Conservation (phyloP, 2,888 invertebrate genomes). For the Erebia palarica region DNA sequence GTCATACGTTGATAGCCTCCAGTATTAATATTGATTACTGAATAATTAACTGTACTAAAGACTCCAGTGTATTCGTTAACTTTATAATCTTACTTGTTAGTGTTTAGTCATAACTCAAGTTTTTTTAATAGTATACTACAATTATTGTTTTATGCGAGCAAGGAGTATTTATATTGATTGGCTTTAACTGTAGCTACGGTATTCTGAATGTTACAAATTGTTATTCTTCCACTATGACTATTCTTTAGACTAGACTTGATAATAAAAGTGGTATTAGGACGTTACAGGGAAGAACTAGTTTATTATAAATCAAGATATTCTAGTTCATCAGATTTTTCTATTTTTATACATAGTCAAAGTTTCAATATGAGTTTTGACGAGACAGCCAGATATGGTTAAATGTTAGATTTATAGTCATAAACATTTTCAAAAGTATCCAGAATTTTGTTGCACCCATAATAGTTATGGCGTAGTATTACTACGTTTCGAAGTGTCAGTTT, state of each 20-base stretch:
- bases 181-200: no score
- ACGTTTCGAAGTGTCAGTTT: constrained; percentile 38
- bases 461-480: constrained; percentile 13
- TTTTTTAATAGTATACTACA: neutral
- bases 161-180: no score
- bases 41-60: constrained; percentile 17
- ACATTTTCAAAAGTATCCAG: constrained; percentile 10
- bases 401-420: constrained; percentile 7
- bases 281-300: no score
- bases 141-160: neutral
- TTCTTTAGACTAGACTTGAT: no score
- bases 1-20: constrained; percentile 19
- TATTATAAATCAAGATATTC: no score
- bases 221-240: no score
- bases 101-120: neutral
- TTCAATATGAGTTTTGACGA: neutral
- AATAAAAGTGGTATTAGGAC: no score
- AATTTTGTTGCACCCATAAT: constrained; percentile 8
- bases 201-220: no score
- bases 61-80: constrained; percentile 1
- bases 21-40: constrained; percentile 19
- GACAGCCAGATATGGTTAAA: neutral
- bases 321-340: no score
- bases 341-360: no score
- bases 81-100: constrained; percentile 9